phyloP scores from a whole-genome alignment of 2,797 vertebrate species.

The Enteromius paludinosus region DNA sequence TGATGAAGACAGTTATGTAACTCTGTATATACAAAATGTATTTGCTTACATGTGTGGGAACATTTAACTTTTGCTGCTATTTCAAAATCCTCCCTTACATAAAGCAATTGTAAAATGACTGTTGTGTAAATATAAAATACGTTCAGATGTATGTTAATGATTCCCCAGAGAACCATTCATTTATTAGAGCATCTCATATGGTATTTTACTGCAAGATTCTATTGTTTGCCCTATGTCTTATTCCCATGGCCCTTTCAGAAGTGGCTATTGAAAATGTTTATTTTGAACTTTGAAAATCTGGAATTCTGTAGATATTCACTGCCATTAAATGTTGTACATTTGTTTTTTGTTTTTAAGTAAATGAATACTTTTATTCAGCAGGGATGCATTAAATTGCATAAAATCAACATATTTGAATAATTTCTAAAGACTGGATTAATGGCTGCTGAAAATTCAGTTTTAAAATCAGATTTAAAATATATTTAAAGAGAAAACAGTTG shows the following conservation, averaged over 20 bases:
- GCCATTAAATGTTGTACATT: not conserved
- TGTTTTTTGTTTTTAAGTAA: no score
- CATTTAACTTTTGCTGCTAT: conserved; percentile 23
- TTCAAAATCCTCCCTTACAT: conserved; percentile 37
- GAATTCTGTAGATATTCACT: not conserved
- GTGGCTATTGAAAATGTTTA: not conserved
- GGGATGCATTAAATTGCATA: not conserved
- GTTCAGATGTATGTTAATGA: conserved; percentile 29
- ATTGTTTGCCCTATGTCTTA: conserved; percentile 16
- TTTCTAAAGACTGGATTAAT: not conserved
- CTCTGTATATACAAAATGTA: conserved; percentile 36
- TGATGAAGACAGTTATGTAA: conserved; percentile 28
- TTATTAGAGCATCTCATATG: conserved; percentile 11
- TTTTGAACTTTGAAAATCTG: not conserved
- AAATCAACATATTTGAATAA: not conserved
- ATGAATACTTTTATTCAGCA: not conserved
- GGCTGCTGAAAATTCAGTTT: no score
- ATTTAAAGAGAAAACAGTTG: not conserved
- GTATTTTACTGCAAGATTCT: not conserved
- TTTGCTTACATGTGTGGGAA: conserved; percentile 43
- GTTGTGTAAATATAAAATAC: conserved; percentile 34
- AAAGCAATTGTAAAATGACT: conserved; percentile 22
- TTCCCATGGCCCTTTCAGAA: conserved; percentile 10
- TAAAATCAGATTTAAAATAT: not conserved
- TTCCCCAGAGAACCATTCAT: conserved; percentile 42